Evolutionary conservation across 2,797 vertebrate species (phyloP), one percentile per base, ranked within the genome.

Genomic region (Pelochelys cantorii): DNA sequence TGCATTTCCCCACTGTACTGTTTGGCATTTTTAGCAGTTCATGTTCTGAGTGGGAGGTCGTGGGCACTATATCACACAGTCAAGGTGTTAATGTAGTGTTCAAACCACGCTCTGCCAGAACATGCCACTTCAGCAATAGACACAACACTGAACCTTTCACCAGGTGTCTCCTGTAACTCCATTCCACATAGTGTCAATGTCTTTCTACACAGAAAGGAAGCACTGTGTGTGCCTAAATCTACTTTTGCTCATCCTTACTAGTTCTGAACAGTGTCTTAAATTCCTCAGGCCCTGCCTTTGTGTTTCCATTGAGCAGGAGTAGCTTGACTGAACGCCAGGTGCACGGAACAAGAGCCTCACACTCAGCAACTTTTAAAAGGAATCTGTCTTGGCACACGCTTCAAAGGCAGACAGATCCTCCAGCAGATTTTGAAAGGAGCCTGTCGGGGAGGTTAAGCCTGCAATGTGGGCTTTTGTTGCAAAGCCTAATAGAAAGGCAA

Each of bases 401-500:
- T 92, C 95, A 92, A 95, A 96, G 94, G 95, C 94, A 31, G 3
- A 1, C 0, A 8, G 84, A 89, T 89, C 83, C 68, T 1, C 2
- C 1, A 56, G 79, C 0, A 74, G 90, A 79, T 85, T 3, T 52
- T 82, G 17, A 79, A 88, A 87, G 90, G 88, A 94, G 92, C 94
- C 92, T 55, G 89, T 42, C 5, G n/a, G 60, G 91, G 88, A 97
- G 92, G 34, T 90, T 81, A 94, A 13, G 93, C 89, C 89, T 87
- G 92, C 94, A 31, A 37, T 2, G 84, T 94, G 94, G 96, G 94
- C 92, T 95, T 94, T 88, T 94, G 95, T 96, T 90, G 93, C 62
- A 93, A 93, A 95, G 91, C 91, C 94, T 94, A 2, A 59, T 6
- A 0, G 92, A 86, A 94, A 96, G 94, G 93, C 91, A 95, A 94